A percentile compares a stretch with the other conserved stretches of the same genome.
Conservation (phyloP, 2,888 invertebrate genomes). For the Tryphoninae sp. region DNA sequence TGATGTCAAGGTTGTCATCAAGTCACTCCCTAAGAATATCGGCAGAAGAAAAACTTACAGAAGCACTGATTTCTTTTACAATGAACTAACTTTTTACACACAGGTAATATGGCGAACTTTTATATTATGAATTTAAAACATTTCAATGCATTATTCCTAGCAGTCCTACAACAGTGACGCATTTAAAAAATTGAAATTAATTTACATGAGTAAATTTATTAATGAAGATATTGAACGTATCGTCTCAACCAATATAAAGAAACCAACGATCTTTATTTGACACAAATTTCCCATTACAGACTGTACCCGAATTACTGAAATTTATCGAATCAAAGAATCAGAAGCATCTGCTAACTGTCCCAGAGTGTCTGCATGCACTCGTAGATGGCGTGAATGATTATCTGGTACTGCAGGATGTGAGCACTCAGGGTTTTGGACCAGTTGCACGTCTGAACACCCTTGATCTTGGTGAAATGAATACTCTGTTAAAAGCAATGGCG, state of each 20-base stretch:
- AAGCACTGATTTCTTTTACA: constrained; percentile 86
- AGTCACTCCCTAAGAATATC: constrained; percentile 86
- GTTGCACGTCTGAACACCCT: constrained; percentile 75
- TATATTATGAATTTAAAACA: not conserved
- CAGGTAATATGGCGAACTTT: constrained; percentile 68
- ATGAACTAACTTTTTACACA: constrained; percentile 87
- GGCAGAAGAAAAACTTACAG: constrained; percentile 86
- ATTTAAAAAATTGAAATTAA: too few relatives aligned
- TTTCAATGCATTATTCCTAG: too few relatives aligned
- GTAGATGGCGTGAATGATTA: constrained; percentile 81
- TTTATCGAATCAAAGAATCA: constrained; percentile 72
- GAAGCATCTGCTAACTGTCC: constrained; percentile 69
- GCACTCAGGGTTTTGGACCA: constrained; percentile 75
- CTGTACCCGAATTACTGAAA: constrained; percentile 73
- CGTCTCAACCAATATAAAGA: too few relatives aligned
- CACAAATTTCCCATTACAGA: constrained; percentile 64
- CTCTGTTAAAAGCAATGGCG: constrained; percentile 79
- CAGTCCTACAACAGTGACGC: too few relatives aligned
- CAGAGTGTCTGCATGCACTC: constrained; percentile 76
- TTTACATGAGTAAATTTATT: too few relatives aligned
- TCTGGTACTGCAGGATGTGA: constrained; percentile 80
- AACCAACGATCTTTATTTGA: not conserved
- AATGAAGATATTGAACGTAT: too few relatives aligned
- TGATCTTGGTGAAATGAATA: constrained; percentile 73
- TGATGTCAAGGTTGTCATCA: constrained; percentile 84